Base-by-base conservation (phyloP, 2,888 invertebrate species). In the Callyntrura sp. region DNA sequence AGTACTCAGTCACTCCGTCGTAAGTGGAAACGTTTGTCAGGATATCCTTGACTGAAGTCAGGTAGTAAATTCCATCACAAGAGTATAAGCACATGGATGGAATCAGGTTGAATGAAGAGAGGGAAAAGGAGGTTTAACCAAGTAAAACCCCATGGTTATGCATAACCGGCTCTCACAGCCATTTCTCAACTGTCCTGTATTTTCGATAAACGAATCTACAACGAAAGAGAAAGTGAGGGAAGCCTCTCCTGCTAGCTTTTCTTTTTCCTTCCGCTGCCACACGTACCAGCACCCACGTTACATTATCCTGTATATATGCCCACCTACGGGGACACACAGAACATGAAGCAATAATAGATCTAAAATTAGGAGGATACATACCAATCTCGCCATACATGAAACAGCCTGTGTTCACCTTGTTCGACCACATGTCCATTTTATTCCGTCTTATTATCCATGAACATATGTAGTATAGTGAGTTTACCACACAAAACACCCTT, bases 101-200 rank as follows among this genome's bases (percentile, higher is more conserved):
- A n/a, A n/a, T n/a, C n/a, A 43, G 12, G 70, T 17, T n/a, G 43
- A 76, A 48, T 23, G 17, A 70, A 62, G 57, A 76, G 65, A 48
- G 45, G 57, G 51, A 23, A 85, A 43, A 81, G 62, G 28, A 84
- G 60, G 55, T 65, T 81, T 76, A 45, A n/a, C 57, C 57, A 20
- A 81, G 43, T 62, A 60, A 76, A 68, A 65, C 14, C 55, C 35
- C 45, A 84, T 88, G 84, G 82, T 82, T 90, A 90, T 79, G 91
- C 91, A 91, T 90, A 87, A 83, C 85, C 83, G 51, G 91, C 83
- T 87, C 89, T 91, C 87, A 62, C 73, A 88, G 84, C 90, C 90
- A 92, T 92, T 92, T 92, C 90, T 92, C 92, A 92, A 90, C 91
- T 91, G 91, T 92, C 92, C 90, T 62, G 78, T 57, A 65, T 70